phyloP scores from a whole-genome alignment of 2,888 invertebrate genomes.

The Microdon myrmicae region DNA sequence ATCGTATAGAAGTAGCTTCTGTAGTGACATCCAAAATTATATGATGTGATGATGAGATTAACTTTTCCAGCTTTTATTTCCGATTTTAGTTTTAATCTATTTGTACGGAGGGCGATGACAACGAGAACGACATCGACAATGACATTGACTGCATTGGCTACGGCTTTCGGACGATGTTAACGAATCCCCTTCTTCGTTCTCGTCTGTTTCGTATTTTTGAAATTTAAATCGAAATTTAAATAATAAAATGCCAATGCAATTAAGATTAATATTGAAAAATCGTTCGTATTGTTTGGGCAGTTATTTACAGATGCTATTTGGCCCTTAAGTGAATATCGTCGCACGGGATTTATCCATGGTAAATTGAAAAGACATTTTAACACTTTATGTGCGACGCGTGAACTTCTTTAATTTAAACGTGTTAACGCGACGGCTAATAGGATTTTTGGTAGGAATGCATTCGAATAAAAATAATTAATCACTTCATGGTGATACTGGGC shows the following conservation, averaged over 20 bases:
- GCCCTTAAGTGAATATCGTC: conserved; percentile 35
- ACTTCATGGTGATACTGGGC: no score
- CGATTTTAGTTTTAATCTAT: conserved; percentile 49
- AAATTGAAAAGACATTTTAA: conserved; percentile 15
- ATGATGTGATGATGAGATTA: conserved; percentile 66
- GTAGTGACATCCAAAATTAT: conserved; percentile 64
- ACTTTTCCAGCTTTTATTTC: conserved; percentile 62
- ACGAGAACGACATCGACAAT: conserved; percentile 29
- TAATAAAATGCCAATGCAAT: conserved; percentile 51
- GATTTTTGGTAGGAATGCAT: no score
- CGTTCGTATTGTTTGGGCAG: conserved; percentile 45
- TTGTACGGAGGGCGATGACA: conserved; percentile 30
- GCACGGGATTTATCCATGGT: conserved; percentile 13
- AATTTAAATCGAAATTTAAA: no score
- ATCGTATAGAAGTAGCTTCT: conserved; percentile 54
- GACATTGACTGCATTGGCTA: not conserved
- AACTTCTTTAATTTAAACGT: no score
- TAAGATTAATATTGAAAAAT: conserved; percentile 52
- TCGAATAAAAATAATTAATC: no score
- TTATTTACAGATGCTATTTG: conserved; percentile 24
- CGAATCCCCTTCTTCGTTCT: conserved; percentile 21
- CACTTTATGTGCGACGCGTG: no score
- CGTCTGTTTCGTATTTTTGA: conserved; percentile 11
- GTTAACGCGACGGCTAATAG: no score
- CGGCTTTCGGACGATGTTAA: conserved; percentile 29